Evolutionary conservation across 2,888 invertebrate genomes (phyloP).

Genomic region (Patella pellucida): DNA sequence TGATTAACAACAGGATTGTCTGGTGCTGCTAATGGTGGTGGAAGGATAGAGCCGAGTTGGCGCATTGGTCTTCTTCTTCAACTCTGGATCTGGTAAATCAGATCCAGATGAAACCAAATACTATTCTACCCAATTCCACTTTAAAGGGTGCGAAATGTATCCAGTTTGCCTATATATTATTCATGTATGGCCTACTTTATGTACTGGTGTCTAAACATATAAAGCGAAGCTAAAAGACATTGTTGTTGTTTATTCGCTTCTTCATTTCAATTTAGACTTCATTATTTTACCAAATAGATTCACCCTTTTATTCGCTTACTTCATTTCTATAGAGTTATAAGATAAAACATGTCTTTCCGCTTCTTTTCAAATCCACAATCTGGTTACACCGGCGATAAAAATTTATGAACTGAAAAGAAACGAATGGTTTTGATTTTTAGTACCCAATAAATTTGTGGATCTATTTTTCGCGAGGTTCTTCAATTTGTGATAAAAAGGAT

Average conservation of each 20-base stretch:
- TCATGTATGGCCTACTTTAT: too few relatives aligned
- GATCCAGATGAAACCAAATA: too few relatives aligned
- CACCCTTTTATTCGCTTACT: neutral
- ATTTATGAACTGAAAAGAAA: conserved; percentile 10
- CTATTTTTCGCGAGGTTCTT: conserved; percentile 11
- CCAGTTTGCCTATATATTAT: too few relatives aligned
- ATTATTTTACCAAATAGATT: conserved; percentile 1
- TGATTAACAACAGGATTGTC: too few relatives aligned
- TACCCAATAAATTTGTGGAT: conserved; percentile 3
- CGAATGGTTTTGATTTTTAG: conserved; percentile 6
- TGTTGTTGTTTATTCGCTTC: neutral
- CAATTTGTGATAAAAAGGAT: conserved; percentile 6
- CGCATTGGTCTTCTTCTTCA: too few relatives aligned
- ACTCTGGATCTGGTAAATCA: too few relatives aligned
- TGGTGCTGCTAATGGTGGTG: too few relatives aligned
- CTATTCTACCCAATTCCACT: too few relatives aligned
- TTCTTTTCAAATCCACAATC: conserved; percentile 10
- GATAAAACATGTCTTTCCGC: conserved; percentile 9
- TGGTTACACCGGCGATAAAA: neutral
- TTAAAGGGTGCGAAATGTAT: too few relatives aligned
- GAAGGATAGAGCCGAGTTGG: too few relatives aligned
- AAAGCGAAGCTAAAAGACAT: too few relatives aligned
- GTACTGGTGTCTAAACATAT: too few relatives aligned
- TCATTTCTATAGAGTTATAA: neutral
- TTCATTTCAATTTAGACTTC: conserved; percentile 2